Evolutionary conservation across 2,113 vertebrate genomes (phyloP).

Genomic region (Salvator merianae): DNA sequence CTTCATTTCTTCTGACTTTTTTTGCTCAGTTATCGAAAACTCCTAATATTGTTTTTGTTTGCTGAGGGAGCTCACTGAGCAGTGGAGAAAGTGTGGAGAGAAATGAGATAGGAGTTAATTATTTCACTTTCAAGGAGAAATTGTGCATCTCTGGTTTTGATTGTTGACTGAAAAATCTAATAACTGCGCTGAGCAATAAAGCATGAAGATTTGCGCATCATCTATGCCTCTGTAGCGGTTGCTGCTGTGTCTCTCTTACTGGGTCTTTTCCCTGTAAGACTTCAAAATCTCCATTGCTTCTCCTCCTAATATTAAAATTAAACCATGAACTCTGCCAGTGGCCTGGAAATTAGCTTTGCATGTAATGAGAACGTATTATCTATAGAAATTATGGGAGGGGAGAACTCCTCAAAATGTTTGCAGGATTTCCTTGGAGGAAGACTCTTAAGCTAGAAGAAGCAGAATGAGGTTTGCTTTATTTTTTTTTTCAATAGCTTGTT

Average conservation of each 20-base stretch:
- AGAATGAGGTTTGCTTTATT: neutral
- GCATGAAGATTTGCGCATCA: conserved; percentile 40
- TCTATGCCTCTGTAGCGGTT: neutral
- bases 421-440: neutral
- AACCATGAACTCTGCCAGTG: neutral
- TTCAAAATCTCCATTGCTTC: conserved; percentile 22
- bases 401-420: neutral
- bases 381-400: conserved; percentile 6
- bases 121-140: conserved; percentile 43
- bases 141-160: conserved; percentile 36
- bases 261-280: neutral
- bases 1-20: neutral
- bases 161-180: conserved; percentile 48
- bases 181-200: conserved; percentile 53
- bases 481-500: neutral
- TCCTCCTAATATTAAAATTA: conserved; percentile 19
- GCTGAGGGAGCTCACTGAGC: conserved; percentile 22
- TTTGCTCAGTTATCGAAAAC: neutral
- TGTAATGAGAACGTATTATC: neutral
- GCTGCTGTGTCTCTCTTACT: neutral
- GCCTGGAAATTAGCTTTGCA: neutral
- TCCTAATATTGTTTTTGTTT: neutral
- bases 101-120: conserved; percentile 14
- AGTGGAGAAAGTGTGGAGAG: neutral
- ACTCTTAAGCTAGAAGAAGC: neutral